phyloP scores from a whole-genome alignment of 2,797 vertebrate genomes.

The Euphonia xanthogaster region DNA sequence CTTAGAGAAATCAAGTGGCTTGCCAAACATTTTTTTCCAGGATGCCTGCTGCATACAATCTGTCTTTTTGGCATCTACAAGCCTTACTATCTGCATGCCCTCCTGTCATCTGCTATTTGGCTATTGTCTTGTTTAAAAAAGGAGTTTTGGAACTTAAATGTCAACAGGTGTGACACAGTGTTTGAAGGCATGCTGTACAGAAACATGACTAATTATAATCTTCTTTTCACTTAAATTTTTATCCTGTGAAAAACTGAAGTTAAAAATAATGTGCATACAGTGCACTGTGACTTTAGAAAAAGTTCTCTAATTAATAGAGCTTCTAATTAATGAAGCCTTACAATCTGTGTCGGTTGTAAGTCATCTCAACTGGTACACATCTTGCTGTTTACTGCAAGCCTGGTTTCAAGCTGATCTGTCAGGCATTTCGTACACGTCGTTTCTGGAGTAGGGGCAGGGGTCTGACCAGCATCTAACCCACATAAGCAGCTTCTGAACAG shows the following conservation, averaged over 20 bases:
- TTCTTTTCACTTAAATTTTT: not conserved
- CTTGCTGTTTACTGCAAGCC: not conserved
- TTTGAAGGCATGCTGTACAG: not conserved
- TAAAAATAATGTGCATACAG: not conserved
- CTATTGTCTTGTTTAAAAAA: conserved; percentile 33
- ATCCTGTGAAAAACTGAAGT: not conserved
- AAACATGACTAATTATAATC: conserved; percentile 38
- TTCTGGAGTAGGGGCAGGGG: not conserved
- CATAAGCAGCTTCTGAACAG: conserved; percentile 38
- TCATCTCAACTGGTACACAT: not conserved
- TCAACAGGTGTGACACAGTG: conserved; percentile 35
- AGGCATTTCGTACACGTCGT: not conserved
- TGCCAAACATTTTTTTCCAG: conserved; percentile 33
- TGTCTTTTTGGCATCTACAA: conserved; percentile 36
- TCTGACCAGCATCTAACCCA: conserved; percentile 19
- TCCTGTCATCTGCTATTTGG: conserved; percentile 6
- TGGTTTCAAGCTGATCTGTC: not conserved
- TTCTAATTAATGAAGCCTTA: conserved; percentile 20
- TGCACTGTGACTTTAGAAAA: not conserved
- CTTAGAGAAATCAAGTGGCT: conserved; percentile 19
- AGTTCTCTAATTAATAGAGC: conserved; percentile 14
- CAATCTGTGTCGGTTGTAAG: not conserved
- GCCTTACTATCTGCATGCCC: not conserved
- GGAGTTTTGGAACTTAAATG: conserved; percentile 31
- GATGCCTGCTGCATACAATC: conserved; percentile 22